Conservation (phyloP, 2,113 vertebrate species). For the Spheniscus mendiculus region DNA sequence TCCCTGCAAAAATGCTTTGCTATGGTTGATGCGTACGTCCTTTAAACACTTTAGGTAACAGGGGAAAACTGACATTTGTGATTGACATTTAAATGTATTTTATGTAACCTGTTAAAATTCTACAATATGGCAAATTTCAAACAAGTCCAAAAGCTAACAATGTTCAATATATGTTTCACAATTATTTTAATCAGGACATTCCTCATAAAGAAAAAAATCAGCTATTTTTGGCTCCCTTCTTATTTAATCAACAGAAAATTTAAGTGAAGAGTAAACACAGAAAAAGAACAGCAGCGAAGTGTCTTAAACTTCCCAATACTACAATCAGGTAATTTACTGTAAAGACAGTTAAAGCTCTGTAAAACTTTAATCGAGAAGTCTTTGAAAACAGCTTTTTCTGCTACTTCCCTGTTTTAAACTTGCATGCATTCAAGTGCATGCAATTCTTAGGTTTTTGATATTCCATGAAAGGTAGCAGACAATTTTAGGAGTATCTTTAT, state of each 20-base stretch:
- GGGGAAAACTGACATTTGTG: neutral
- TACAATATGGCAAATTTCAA: neutral
- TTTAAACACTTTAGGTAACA: neutral
- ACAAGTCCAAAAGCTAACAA: neutral
- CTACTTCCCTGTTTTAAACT: neutral
- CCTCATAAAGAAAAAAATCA: neutral
- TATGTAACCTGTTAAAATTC: neutral
- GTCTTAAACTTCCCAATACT: neutral
- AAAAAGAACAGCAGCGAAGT: neutral
- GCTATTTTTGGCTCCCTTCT: neutral
- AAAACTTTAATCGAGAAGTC: neutral
- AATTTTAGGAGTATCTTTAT: neutral
- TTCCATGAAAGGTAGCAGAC: neutral
- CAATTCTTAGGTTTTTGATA: neutral
- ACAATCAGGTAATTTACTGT: neutral
- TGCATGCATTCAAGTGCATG: neutral
- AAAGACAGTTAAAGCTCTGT: slow-evolving; percentile 9
- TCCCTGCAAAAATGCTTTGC: rapidly evolving
- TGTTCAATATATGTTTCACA: neutral
- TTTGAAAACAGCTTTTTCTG: neutral
- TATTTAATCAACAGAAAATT: neutral
- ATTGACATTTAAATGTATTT: neutral
- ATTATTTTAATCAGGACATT: neutral
- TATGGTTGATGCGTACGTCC: rapidly evolving
- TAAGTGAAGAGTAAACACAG: neutral